These are phyloP conservation scores for Synergus itoensis DNA, from an alignment of 2,888 invertebrate genomes.

Conservation along the genomic window DNA sequence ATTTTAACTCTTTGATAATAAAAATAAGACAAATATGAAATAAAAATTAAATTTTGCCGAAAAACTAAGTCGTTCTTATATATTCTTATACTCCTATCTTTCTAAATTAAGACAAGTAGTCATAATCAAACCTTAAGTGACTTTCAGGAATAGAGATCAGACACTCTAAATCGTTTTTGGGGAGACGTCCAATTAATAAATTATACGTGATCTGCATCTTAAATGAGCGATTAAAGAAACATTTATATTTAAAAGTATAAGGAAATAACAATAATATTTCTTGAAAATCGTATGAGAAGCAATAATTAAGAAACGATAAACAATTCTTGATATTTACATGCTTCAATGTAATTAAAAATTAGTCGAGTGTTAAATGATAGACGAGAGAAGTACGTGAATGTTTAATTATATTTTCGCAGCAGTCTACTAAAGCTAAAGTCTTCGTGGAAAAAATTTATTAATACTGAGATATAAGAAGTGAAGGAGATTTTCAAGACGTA, in stretches of 20 bases:
- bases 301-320: neutral
- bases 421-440: neutral
- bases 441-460: constrained; percentile 19
- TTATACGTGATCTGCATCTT: neutral
- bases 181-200: neutral
- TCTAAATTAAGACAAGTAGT: neutral
- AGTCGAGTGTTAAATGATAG: constrained; percentile 17
- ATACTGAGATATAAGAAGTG: neutral
- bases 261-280: neutral
- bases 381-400: neutral
- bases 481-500: neutral
- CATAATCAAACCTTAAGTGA: neutral
- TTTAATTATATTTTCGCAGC: constrained; percentile 16
- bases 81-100: too few relatives aligned
- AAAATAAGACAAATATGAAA: too few relatives aligned
- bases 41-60: neutral
- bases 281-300: neutral
- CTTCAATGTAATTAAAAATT: constrained; percentile 5
- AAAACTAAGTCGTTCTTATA: neutral
- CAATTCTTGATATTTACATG: neutral
- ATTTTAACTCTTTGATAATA: neutral
- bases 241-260: neutral
- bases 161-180: neutral
- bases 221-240: neutral
- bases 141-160: neutral